Percentiles rank a stretch among this genome's conserved stretches.
Conservation (phyloP, 2,797 vertebrate species). For the Leptatherina wallacei region DNA sequence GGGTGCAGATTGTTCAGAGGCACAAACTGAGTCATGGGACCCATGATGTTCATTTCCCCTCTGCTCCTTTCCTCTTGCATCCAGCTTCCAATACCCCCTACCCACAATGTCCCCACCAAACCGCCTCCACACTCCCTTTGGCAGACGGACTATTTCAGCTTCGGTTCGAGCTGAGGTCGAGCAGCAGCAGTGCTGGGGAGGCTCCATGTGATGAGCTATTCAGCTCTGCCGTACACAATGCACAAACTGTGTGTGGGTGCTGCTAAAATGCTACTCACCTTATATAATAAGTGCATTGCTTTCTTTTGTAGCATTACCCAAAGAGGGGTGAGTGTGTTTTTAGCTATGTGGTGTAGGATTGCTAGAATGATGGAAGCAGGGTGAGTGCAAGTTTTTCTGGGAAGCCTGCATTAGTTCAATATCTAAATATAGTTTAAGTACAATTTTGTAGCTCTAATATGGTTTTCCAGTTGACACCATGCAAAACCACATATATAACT, state of each 20-base stretch:
- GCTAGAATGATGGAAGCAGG: conserved; percentile 21
- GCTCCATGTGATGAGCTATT: conserved; percentile 57
- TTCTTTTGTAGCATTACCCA: conserved; percentile 42
- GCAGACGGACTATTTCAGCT: conserved; percentile 59
- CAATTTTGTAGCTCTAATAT: background rate
- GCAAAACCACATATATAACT: background rate
- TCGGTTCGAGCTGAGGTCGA: conserved; percentile 54
- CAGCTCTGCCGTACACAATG: conserved; percentile 28
- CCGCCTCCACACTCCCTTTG: conserved; percentile 41
- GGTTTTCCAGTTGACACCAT: background rate
- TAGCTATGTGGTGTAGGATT: conserved; percentile 36
- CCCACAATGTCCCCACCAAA: conserved; percentile 30
- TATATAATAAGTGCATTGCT: conserved; percentile 67
- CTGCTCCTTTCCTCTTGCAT: conserved; percentile 34
- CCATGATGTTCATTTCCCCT: conserved; percentile 53
- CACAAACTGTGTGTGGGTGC: conserved; percentile 62
- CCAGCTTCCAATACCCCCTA: conserved; percentile 24
- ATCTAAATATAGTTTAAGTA: background rate
- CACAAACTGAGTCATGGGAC: conserved; percentile 72
- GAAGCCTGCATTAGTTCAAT: background rate
- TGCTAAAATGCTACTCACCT: conserved; percentile 57
- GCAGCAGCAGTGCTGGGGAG: conserved; percentile 48
- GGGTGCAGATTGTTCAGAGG: conserved; percentile 74
- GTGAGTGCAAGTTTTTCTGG: background rate
- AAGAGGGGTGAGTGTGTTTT: conserved; percentile 46